These are phyloP conservation scores for Gonioctena quinquepunctata DNA, from an alignment of 1,140 invertebrate species.

Conservation along the genomic window DNA sequence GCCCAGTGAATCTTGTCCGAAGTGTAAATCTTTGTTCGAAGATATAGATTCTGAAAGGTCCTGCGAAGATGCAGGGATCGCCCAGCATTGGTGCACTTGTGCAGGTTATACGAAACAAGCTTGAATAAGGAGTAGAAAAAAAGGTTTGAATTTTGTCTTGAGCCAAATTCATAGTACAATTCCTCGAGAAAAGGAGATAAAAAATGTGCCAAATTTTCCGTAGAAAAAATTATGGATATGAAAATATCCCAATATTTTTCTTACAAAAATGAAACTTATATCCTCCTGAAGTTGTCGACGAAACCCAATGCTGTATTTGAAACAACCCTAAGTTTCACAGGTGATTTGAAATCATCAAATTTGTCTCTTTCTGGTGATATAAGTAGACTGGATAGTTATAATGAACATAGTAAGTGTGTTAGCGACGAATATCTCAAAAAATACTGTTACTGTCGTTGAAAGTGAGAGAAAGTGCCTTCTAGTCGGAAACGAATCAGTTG, in stretches of 20 bases:
- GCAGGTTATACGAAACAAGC: conserved; percentile 56
- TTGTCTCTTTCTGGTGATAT: conserved; percentile 55
- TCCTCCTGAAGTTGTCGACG: conserved; percentile 36
- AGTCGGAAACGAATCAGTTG: too few relatives aligned
- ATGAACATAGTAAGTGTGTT: conserved; percentile 59
- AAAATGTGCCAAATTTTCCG: conserved; percentile 55
- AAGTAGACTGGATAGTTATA: conserved; percentile 67
- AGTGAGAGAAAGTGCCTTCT: too few relatives aligned
- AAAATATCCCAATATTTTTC: conserved; percentile 25
- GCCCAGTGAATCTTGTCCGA: conserved; percentile 60
- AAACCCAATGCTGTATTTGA: conserved; percentile 40
- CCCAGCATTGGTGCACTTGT: conserved; percentile 80
- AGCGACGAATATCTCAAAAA: conserved; percentile 59
- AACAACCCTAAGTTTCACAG: conserved; percentile 28
- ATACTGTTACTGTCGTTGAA: conserved; percentile 60
- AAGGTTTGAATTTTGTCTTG: conserved; percentile 58
- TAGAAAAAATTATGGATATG: conserved; percentile 26
- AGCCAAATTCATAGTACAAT: conserved; percentile 47
- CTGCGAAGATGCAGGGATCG: conserved; percentile 73
- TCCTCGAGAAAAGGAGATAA: conserved; percentile 48
- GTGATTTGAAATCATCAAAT: conserved; percentile 18
- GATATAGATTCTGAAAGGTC: conserved; percentile 67
- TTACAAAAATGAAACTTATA: conserved; percentile 33
- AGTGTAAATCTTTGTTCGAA: conserved; percentile 70
- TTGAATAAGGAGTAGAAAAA: conserved; percentile 51